phyloP scores from a whole-genome alignment of 2,888 invertebrate species.

The Pheosia tremula region DNA sequence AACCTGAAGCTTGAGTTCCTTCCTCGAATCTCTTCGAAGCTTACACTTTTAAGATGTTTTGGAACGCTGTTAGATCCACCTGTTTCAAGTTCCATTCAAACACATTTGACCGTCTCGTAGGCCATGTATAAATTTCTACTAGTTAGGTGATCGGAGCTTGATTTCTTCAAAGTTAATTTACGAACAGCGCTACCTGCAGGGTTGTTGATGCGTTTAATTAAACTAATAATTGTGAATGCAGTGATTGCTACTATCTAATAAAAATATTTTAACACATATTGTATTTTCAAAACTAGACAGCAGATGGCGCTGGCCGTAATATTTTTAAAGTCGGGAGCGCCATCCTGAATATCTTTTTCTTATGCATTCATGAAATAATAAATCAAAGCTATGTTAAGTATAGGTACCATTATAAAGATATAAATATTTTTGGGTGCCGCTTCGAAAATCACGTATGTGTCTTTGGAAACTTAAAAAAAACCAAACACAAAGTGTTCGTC shows the following conservation, averaged over 20 bases:
- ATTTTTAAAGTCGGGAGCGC: slow-evolving; percentile 64
- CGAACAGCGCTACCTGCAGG: slow-evolving; percentile 71
- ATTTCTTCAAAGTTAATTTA: slow-evolving; percentile 35
- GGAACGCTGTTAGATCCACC: slow-evolving; percentile 16
- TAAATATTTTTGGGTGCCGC: slow-evolving; percentile 76
- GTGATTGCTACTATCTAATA: slow-evolving; percentile 64
- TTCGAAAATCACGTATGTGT: slow-evolving; percentile 49
- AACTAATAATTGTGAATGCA: slow-evolving; percentile 58
- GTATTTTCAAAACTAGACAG: slow-evolving; percentile 33
- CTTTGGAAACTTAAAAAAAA: slow-evolving; percentile 45
- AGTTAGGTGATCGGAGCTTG: slow-evolving; percentile 45
- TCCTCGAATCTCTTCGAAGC: background rate
- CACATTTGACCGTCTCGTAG: slow-evolving; percentile 41
- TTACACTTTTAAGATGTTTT: background rate
- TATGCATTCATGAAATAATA: slow-evolving; percentile 3
- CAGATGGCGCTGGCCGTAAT: slow-evolving; percentile 80
- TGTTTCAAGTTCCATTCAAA: slow-evolving; percentile 69
- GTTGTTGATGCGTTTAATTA: slow-evolving; percentile 16
- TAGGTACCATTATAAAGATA: background rate
- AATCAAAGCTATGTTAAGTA: slow-evolving; percentile 13
- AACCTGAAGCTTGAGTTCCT: slow-evolving; percentile 34
- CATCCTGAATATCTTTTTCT: slow-evolving; percentile 68
- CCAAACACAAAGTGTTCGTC: slow-evolving; percentile 43
- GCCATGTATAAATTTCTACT: slow-evolving; percentile 41
- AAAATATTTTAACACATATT: slow-evolving; percentile 18